Evolutionary conservation across 2,888 invertebrate genomes (phyloP).

Genomic region (Microctonus hyperodae): DNA sequence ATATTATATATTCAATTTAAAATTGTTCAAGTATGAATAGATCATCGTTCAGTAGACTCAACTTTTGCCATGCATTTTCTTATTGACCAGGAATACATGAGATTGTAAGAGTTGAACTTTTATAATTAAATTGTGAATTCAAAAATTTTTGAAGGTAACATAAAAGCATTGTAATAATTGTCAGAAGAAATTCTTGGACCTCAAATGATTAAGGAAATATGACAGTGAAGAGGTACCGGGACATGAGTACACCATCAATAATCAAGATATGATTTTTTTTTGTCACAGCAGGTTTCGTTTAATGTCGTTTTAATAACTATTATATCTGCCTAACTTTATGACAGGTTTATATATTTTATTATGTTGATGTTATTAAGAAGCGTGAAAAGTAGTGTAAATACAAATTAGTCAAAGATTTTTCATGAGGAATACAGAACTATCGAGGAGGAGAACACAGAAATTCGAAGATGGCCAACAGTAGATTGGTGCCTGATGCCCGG

Average conservation of each 20-base stretch:
- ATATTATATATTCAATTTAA: not conserved
- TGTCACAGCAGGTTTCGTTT: not conserved
- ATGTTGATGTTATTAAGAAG: conserved; percentile 38
- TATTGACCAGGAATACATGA: not conserved
- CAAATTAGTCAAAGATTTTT: conserved; percentile 60
- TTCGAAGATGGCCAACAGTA: not conserved
- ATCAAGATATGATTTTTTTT: conserved; percentile 28
- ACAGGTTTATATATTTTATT: conserved; percentile 40
- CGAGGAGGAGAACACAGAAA: conserved; percentile 40
- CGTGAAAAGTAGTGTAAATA: conserved; percentile 58
- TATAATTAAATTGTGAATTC: not conserved
- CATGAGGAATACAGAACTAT: conserved; percentile 49
- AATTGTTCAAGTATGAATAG: not conserved
- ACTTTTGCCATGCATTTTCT: not conserved
- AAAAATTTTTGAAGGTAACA: not conserved
- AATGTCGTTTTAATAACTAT: not conserved
- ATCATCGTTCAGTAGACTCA: not conserved
- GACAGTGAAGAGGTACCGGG: not conserved
- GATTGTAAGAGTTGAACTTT: not conserved
- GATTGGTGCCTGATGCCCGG: not conserved
- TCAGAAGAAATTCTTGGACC: conserved; percentile 1
- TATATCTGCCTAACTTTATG: conserved; percentile 20
- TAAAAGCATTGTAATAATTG: not conserved
- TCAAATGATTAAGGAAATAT: conserved; percentile 14
- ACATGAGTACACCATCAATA: not conserved